Evolutionary conservation across 2,113 vertebrate species (phyloP).

Genomic region (Cygnus atratus): DNA sequence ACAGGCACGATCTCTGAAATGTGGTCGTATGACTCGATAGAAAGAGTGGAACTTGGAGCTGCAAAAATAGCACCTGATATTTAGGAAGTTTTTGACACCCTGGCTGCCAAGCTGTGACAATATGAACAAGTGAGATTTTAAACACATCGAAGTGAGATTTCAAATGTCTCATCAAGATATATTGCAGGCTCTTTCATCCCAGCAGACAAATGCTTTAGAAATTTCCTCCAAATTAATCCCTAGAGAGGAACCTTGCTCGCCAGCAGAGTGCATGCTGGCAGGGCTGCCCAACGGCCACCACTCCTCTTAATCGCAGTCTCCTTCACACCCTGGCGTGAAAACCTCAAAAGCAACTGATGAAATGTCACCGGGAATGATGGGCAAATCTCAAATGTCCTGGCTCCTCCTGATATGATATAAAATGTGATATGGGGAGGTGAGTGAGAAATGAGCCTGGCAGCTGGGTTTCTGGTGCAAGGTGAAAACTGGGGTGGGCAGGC

Average conservation of each 20-base stretch:
- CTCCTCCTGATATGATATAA: not conserved
- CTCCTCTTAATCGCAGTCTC: not conserved
- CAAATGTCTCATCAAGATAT: not conserved
- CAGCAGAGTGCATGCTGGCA: not conserved
- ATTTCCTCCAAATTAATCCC: not conserved
- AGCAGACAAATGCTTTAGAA: not conserved
- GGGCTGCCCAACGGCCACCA: not conserved
- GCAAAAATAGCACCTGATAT: constrained; percentile 48
- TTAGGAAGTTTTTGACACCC: constrained; percentile 46
- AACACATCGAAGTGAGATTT: not conserved
- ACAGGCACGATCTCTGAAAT: not conserved
- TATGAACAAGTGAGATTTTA: constrained; percentile 50
- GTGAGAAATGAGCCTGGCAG: not conserved
- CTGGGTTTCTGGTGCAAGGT: not conserved
- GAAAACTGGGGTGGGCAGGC: not conserved
- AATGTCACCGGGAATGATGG: not conserved
- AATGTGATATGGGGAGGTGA: not conserved
- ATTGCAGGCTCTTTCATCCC: constrained; percentile 12
- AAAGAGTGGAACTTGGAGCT: not conserved
- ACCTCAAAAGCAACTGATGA: not conserved
- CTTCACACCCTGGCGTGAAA: not conserved
- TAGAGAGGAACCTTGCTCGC: not conserved
- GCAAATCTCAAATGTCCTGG: not conserved
- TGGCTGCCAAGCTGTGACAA: constrained; percentile 54
- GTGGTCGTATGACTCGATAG: rapidly evolving